Evolutionary conservation across 2,113 vertebrate species (phyloP).

Genomic region (Centropristis striata): DNA sequence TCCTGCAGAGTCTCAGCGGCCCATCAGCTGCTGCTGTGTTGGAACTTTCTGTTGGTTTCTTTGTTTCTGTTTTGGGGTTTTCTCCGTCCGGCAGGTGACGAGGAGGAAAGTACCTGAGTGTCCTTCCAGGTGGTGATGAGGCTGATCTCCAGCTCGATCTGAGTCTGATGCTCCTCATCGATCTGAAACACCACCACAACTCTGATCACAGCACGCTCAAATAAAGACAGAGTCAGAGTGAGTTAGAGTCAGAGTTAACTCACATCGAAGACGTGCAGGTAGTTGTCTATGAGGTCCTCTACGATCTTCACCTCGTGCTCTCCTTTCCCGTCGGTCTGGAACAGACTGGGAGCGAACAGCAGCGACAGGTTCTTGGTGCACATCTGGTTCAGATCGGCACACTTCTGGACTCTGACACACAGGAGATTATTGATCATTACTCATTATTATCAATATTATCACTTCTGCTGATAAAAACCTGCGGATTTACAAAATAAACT

Average conservation of each 20-base stretch:
- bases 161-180: slow-evolving; percentile 95
- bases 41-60: no score
- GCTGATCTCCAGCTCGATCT: slow-evolving; percentile 97
- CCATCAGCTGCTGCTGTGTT: no score
- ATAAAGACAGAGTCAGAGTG: no score
- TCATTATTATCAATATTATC: background rate
- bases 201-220: no score
- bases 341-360: slow-evolving; percentile 97
- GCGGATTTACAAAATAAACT: no score
- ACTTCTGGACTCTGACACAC: slow-evolving; percentile 93
- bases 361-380: slow-evolving; percentile 96
- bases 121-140: slow-evolving; percentile 98
- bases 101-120: slow-evolving; percentile 95
- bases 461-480: background rate
- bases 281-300: slow-evolving; percentile 97
- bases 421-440: background rate
- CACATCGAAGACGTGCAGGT: slow-evolving; percentile 93
- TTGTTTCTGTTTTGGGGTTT: no score
- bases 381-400: slow-evolving; percentile 97
- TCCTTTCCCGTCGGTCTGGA: slow-evolving; percentile 97
- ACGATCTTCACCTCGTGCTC: slow-evolving; percentile 96
- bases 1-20: no score
- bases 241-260: slow-evolving; percentile 57
- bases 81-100: no score
- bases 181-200: slow-evolving; percentile 84